These are phyloP conservation scores for Eupithecia exiguata DNA, from an alignment of 2,888 invertebrate genomes.

Conservation along the genomic window DNA sequence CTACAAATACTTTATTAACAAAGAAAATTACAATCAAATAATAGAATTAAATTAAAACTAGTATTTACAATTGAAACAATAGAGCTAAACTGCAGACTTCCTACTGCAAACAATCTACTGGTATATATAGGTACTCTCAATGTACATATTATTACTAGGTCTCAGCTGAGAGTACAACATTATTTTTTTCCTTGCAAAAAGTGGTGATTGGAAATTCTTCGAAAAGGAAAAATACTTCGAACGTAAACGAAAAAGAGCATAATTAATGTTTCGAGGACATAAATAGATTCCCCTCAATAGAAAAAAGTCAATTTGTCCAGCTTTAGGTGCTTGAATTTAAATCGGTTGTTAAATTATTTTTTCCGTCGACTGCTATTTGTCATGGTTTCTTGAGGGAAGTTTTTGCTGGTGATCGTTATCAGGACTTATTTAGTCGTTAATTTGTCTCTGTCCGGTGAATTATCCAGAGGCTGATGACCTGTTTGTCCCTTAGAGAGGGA, in stretches of 20 bases:
- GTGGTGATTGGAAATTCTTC: background rate
- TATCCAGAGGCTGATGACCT: slow-evolving; percentile 58
- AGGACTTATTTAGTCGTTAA: slow-evolving; percentile 77
- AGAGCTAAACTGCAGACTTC: no score
- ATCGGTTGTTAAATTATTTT: slow-evolving; percentile 72
- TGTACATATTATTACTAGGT: no score
- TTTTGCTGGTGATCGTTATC: slow-evolving; percentile 75
- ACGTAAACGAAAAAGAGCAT: slow-evolving; percentile 35
- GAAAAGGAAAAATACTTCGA: background rate
- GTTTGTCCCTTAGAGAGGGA: slow-evolving; percentile 45
- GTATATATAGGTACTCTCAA: no score
- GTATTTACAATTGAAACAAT: no score
- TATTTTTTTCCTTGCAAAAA: background rate
- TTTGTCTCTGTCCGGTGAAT: slow-evolving; percentile 76
- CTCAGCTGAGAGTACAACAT: background rate
- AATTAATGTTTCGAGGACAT: slow-evolving; percentile 42
- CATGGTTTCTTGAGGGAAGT: slow-evolving; percentile 57
- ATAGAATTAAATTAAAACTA: no score
- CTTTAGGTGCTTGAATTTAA: slow-evolving; percentile 68
- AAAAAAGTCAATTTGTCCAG: slow-evolving; percentile 68
- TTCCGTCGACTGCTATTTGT: slow-evolving; percentile 66
- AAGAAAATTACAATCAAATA: no score
- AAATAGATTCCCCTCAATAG: slow-evolving; percentile 45
- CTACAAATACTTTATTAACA: no score
- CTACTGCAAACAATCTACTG: no score